Conservation (phyloP, 2,797 vertebrate genomes). For the Amphiprion clarkii region DNA sequence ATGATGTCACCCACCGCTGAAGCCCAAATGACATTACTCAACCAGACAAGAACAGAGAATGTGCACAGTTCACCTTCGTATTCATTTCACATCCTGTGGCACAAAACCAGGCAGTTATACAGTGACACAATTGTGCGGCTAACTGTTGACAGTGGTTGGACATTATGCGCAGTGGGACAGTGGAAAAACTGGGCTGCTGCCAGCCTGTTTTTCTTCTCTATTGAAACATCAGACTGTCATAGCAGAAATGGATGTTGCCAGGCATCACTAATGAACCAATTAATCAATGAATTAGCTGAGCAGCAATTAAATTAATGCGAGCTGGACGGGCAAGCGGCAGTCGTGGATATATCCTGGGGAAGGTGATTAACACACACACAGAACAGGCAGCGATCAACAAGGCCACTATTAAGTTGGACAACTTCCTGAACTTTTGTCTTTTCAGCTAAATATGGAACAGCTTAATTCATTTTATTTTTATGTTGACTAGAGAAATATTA, state of each 20-base stretch:
- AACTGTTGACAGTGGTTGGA: conserved; percentile 76
- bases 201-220: conserved; percentile 79
- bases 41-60: conserved; percentile 69
- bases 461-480: conserved; percentile 64
- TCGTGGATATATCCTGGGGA: conserved; percentile 81
- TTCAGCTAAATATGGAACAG: conserved; percentile 69
- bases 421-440: conserved; percentile 80
- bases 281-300: conserved; percentile 87
- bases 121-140: conserved; percentile 71
- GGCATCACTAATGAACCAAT: conserved; percentile 87
- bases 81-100: conserved; percentile 74
- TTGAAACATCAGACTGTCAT: conserved; percentile 84
- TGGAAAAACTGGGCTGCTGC: conserved; percentile 76
- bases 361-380: conserved; percentile 78
- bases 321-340: conserved; percentile 78
- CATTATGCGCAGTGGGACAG: conserved; percentile 74
- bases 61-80: conserved; percentile 77
- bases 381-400: conserved; percentile 81
- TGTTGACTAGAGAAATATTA: conserved; percentile 46
- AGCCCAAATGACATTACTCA: conserved; percentile 81
- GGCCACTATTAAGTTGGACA: conserved; percentile 75
- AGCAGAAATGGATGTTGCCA: conserved; percentile 84
- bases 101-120: conserved; percentile 65
- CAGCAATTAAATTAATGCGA: conserved; percentile 84
- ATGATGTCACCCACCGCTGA: conserved; percentile 77